Percentiles rank a stretch among this genome's conserved stretches.
Conservation (phyloP, 2,797 vertebrate genomes). For the Chelidonichthys spinosus region DNA sequence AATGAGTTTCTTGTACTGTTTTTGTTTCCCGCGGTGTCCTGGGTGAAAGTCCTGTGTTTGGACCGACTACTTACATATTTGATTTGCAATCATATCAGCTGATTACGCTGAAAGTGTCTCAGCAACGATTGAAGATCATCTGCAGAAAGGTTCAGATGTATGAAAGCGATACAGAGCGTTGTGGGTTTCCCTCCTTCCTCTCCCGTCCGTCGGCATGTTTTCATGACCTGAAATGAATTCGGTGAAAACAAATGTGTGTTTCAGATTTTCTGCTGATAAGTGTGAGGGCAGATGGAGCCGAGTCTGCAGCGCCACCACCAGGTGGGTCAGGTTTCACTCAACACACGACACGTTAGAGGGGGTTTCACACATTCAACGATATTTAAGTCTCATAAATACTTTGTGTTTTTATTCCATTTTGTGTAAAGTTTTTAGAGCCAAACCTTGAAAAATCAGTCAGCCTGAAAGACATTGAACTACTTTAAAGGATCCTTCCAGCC, state of each 20-base stretch:
- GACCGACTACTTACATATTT: too few species aligned
- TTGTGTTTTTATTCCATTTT: neutral
- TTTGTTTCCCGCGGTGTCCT: too few species aligned
- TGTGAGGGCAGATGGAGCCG: slow-evolving; percentile 61
- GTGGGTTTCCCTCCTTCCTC: slow-evolving; percentile 48
- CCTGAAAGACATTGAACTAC: neutral
- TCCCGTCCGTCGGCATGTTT: slow-evolving; percentile 41
- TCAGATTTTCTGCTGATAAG: slow-evolving; percentile 62
- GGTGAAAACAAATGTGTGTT: slow-evolving; percentile 45
- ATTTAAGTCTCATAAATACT: neutral
- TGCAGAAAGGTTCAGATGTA: neutral
- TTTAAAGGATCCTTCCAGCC: too few species aligned
- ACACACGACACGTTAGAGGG: neutral
- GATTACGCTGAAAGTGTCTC: too few species aligned
- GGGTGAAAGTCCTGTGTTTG: too few species aligned
- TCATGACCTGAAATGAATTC: slow-evolving; percentile 12
- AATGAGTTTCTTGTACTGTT: too few species aligned
- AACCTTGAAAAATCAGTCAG: neutral
- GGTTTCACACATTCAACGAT: neutral
- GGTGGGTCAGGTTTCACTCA: slow-evolving; percentile 54
- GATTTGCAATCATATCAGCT: too few species aligned
- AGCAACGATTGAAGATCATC: too few species aligned
- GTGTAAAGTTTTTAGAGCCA: neutral
- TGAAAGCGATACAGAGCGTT: neutral
- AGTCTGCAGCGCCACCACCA: slow-evolving; percentile 30